Base-by-base conservation (phyloP, 2,113 vertebrate genomes). In the Phylloscopus trochiloides region DNA sequence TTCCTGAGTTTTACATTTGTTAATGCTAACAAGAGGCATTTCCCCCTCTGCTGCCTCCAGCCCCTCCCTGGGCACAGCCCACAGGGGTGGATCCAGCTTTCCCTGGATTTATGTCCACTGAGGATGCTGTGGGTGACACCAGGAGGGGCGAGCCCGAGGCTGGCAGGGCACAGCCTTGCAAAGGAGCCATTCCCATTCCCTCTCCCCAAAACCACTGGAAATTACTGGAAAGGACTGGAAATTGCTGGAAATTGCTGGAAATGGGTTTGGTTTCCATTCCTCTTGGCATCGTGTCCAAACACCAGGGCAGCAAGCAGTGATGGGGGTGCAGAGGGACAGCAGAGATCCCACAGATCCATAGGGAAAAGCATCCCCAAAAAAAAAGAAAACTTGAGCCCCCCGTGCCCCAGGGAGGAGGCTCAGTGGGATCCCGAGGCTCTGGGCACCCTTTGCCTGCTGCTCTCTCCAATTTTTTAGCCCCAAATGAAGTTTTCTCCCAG, bases 401-500 rank as follows among this genome's bases (percentile, higher is more conserved):
- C 0, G 3, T 38, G 55, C 4, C 72, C 62, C 4, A 3, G 22
- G 19, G 43, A 70, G 34, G 36, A 57, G 7, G 18, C n/a, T 0
- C 57, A 62, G 50, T 0, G 4, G 17, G 59, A 43, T 47, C 14
- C 36, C 0, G 9, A 38, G 3, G 8, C 32, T 61, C 66, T 1
- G 1, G 57, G 12, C 48, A 20, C 61, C 1, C 3, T 5, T 8
- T 32, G 25, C 65, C 40, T 48, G 74, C 86, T 75, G 55, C 55
- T 6, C 24, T 47, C 85, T 91, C 67, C 38, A 6, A 17, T 43
- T 63, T 63, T 40, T 7, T 18, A 86, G 40, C 25, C 90, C 17
- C 81, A 59, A 84, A 90, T 52, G 82, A 94, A 92, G 81, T 94
- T 93, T 94, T 94, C 90, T 18, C 78, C 3, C 1, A 81, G 90